Percentiles rank a stretch among this genome's conserved stretches.
phyloP scores from a whole-genome alignment of 2,797 vertebrate genomes.

The Rhinoraja longicauda region DNA sequence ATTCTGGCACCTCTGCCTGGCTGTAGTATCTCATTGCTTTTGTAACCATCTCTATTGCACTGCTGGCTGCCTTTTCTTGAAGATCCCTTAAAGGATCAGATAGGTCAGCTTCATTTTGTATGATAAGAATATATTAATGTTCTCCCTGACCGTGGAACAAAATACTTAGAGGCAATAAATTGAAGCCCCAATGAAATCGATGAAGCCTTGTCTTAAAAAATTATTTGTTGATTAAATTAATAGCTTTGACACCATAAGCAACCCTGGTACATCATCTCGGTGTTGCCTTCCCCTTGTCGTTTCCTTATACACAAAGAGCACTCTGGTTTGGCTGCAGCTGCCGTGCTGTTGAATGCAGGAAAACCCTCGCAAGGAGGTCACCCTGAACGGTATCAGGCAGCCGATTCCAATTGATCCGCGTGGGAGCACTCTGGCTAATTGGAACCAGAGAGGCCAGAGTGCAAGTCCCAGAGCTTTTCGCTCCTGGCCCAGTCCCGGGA shows the following conservation, averaged over 20 bases:
- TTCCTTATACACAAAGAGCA: background rate
- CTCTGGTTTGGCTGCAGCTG: background rate
- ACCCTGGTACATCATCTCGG: background rate
- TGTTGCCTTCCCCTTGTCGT: background rate
- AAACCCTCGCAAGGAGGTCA: no score
- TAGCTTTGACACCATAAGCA: background rate
- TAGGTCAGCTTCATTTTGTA: conserved; percentile 1
- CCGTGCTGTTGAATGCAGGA: no score
- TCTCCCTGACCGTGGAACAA: background rate
- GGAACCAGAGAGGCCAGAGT: no score
- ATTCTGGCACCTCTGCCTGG: background rate
- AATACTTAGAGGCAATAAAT: conserved; percentile 1
- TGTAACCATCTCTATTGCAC: background rate
- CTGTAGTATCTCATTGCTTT: background rate
- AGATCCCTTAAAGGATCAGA: background rate
- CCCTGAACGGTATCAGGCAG: no score
- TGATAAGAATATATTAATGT: background rate
- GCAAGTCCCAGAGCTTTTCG: no score
- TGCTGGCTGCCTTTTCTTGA: background rate
- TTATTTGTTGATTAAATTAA: conserved; percentile 32
- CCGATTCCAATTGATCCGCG: no score
- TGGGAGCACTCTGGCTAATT: no score
- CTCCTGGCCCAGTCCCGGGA: no score
- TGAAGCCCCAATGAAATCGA: background rate
- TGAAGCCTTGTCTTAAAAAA: background rate